Conservation (phyloP, 2,797 vertebrate genomes). For the Spinibarbus caldwelli region DNA sequence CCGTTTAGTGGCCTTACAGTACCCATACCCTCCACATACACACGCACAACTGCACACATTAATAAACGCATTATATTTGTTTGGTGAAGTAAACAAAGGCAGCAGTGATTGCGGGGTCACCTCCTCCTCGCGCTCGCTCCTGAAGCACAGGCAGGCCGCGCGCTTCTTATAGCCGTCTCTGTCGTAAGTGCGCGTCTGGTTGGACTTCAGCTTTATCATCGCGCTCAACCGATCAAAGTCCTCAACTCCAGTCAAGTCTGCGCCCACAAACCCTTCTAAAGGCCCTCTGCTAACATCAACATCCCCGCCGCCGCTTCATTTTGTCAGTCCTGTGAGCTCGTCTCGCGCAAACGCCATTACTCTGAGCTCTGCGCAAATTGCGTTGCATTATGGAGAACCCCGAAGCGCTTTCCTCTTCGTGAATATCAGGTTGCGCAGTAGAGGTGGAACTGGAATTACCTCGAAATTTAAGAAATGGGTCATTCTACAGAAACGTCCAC, state of each 20-base stretch:
- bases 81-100: not conserved
- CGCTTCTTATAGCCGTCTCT: constrained; percentile 97
- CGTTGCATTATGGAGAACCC: not conserved
- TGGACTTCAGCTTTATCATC: constrained; percentile 99
- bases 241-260: not conserved
- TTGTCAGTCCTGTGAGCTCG: not conserved
- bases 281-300: not conserved
- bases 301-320: constrained; percentile 29
- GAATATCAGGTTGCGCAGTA: constrained; percentile 6
- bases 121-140: constrained; percentile 94
- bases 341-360: constrained; percentile 6
- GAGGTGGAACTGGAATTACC: too few relatives aligned
- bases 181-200: constrained; percentile 98
- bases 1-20: not conserved
- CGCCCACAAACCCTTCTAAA: not conserved
- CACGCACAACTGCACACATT: not conserved
- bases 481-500: too few relatives aligned
- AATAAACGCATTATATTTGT: not conserved
- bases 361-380: not conserved
- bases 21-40: not conserved
- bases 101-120: constrained; percentile 74
- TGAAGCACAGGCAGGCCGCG: constrained; percentile 97
- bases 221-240: constrained; percentile 49
- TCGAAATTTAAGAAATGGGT: too few relatives aligned
- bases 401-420: not conserved